Evolutionary conservation across 2,888 invertebrate genomes (phyloP).

Genomic region (Drosophila atripex): DNA sequence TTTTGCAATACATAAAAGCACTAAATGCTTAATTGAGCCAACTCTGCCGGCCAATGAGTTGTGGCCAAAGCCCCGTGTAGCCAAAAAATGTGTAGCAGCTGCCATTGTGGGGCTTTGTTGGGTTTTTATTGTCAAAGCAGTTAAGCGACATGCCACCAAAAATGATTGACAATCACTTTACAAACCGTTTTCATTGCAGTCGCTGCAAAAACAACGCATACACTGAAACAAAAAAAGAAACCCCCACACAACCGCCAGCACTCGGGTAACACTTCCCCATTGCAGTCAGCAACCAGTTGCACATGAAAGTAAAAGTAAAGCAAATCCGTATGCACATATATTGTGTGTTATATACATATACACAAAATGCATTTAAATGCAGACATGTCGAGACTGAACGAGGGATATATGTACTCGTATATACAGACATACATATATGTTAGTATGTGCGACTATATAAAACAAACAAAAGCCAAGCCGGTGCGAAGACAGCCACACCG

Average conservation of each 20-base stretch:
- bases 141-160: constrained; percentile 77
- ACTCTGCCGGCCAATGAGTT: constrained; percentile 37
- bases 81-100: constrained; percentile 62
- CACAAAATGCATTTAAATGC: constrained; percentile 44
- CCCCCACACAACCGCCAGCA: constrained; percentile 43
- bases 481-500: constrained; percentile 57
- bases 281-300: constrained; percentile 72
- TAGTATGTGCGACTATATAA: constrained; percentile 31
- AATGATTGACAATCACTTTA: constrained; percentile 79
- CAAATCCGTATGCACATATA: constrained; percentile 54
- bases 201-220: constrained; percentile 22
- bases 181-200: constrained; percentile 70
- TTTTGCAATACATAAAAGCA: constrained; percentile 18
- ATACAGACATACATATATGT: neutral
- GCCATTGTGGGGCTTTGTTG: constrained; percentile 44
- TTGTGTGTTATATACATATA: constrained; percentile 38
- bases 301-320: constrained; percentile 79
- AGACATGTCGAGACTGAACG: constrained; percentile 26
- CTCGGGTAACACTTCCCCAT: constrained; percentile 58
- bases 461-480: constrained; percentile 69
- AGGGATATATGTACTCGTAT: constrained; percentile 20
- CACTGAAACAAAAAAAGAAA: constrained; percentile 32
- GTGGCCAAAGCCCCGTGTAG: constrained; percentile 27
- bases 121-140: constrained; percentile 66
- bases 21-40: constrained; percentile 55